These are phyloP conservation scores for Amiota mariae DNA, from an alignment of 2,888 invertebrate genomes.

Conservation along the genomic window DNA sequence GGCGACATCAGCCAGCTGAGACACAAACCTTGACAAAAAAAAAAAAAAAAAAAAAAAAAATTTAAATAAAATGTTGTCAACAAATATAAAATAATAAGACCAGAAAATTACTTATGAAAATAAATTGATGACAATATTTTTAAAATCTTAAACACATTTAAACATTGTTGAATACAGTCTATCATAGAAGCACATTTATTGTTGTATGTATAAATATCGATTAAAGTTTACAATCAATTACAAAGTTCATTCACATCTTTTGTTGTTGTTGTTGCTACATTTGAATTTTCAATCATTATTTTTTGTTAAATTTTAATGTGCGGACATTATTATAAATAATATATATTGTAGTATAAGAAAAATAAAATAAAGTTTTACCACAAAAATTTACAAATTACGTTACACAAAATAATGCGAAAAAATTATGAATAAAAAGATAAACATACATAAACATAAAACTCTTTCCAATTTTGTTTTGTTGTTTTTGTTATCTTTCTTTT, in stretches of 20 bases:
- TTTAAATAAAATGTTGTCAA: no score
- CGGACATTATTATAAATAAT: constrained; percentile 3
- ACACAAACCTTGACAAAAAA: no score
- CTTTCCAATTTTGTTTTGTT: neutral
- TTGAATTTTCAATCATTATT: constrained; percentile 13
- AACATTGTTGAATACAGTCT: constrained; percentile 38
- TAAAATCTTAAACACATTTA: no score
- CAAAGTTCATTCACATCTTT: constrained; percentile 35
- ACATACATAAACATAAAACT: no score
- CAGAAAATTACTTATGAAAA: no score
- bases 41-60: no score
- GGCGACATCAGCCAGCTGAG: no score
- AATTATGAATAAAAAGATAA: neutral
- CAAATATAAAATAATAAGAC: no score
- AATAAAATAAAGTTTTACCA: neutral
- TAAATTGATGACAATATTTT: no score
- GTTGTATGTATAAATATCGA: constrained; percentile 37
- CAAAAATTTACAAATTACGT: neutral
- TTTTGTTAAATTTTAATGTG: neutral
- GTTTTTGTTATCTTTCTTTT: no score
- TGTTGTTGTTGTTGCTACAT: constrained; percentile 38
- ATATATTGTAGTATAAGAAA: neutral
- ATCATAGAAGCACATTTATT: constrained; percentile 49
- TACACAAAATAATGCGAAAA: neutral
- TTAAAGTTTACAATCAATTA: constrained; percentile 47